phyloP scores from a whole-genome alignment of 2,888 invertebrate species.

The Lordiphosa andalusiaca region DNA sequence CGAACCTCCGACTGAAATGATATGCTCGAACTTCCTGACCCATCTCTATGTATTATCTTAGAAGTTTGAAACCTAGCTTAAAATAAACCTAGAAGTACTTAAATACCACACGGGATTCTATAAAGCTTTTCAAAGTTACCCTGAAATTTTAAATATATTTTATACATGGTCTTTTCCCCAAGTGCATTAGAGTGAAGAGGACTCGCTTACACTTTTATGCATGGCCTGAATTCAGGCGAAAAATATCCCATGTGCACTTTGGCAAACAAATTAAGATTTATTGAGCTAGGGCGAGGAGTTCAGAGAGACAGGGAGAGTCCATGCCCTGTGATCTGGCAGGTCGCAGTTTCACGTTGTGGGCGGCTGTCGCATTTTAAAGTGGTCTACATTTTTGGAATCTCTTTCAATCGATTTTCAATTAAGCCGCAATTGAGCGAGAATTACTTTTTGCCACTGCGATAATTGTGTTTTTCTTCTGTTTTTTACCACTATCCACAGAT shows the following conservation, averaged over 20 bases:
- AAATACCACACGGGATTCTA: too few relatives aligned
- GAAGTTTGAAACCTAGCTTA: too few relatives aligned
- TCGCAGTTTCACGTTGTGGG: conserved; percentile 17
- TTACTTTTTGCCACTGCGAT: conserved; percentile 7
- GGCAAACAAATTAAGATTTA: conserved; percentile 72
- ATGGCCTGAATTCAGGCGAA: conserved; percentile 32
- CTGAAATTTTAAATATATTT: too few relatives aligned
- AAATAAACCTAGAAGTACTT: too few relatives aligned
- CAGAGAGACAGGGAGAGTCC: conserved; percentile 17
- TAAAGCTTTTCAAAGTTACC: too few relatives aligned
- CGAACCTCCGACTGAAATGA: too few relatives aligned
- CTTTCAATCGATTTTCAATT: conserved; percentile 63
- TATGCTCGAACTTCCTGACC: too few relatives aligned
- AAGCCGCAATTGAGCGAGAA: conserved; percentile 45
- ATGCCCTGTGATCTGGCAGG: conserved; percentile 33
- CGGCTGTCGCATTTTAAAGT: conserved; percentile 27
- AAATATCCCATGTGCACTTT: conserved; percentile 60
- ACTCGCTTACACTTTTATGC: conserved; percentile 1
- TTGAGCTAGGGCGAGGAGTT: conserved; percentile 37
- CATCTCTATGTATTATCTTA: too few relatives aligned
- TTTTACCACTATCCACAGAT: conserved; percentile 60
- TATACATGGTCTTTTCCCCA: too few relatives aligned
- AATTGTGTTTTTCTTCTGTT: conserved; percentile 10
- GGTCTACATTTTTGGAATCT: conserved; percentile 31
- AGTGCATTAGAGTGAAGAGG: too few relatives aligned